Conservation (phyloP, 2,797 vertebrate species). For the Loriculus beryllinus region DNA sequence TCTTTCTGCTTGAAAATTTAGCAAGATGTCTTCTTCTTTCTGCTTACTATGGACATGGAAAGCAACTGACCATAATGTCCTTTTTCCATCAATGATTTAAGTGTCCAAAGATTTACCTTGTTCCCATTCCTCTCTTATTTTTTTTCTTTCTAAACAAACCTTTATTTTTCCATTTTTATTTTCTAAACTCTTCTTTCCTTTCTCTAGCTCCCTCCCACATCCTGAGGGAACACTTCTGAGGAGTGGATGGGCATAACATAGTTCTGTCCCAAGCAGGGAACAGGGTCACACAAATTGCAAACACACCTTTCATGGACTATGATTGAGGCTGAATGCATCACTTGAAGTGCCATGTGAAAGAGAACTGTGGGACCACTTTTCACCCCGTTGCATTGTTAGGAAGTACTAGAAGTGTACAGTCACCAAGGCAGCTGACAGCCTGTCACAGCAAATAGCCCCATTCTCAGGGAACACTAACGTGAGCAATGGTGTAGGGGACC, state of each 20-base stretch:
- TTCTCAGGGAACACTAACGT: not conserved
- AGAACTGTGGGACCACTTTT: not conserved
- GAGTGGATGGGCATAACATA: not conserved
- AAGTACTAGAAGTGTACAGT: not conserved
- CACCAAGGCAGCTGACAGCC: not conserved
- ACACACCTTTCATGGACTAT: not conserved
- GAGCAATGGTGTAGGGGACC: not conserved
- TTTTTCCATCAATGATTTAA: not conserved
- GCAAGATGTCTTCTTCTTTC: not conserved
- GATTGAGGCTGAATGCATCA: not conserved
- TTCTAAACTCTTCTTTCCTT: not conserved
- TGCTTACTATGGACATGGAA: not conserved
- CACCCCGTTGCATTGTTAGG: not conserved
- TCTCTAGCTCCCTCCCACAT: not conserved
- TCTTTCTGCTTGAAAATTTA: constrained; percentile 49
- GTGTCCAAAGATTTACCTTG: not conserved
- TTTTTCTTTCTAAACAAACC: not conserved
- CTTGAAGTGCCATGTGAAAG: not conserved
- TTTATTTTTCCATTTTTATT: constrained; percentile 23
- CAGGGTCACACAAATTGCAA: not conserved
- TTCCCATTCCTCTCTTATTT: not conserved
- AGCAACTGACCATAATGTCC: not conserved
- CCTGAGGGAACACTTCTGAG: not conserved
- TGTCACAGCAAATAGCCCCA: not conserved
- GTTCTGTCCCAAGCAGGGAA: not conserved